Base-by-base conservation (phyloP, 2,797 vertebrate species). In the Smutsia gigantea region DNA sequence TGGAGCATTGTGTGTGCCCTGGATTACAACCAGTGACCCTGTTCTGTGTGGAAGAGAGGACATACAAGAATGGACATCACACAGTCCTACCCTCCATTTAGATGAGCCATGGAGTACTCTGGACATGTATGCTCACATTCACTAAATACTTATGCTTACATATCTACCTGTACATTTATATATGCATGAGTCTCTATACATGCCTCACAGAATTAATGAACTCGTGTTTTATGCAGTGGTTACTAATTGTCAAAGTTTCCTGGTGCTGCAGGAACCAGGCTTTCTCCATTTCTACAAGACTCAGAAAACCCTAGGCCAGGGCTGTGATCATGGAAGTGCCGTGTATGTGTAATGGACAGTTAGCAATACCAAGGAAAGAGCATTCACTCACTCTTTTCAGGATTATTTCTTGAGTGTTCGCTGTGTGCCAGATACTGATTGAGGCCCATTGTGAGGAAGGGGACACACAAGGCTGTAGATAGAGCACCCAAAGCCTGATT, bases 271-370 rank as follows among this genome's bases (percentile, higher is more conserved):
- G 18, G 12, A 46, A 10, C n/a, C n/a, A 79, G 11, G 42, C 2
- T 37, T 79, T 74, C 23, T 72, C 12, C 21, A 23, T 63, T 51
- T 72, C 63, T 42, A 14, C 49, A 68, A 10, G 29, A 5, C 7
- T 85, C 64, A 55, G 64, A 37, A 78, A 59, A 86, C 63, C 5
- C 3, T 29, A 37, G 31, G 23, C 18, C 29, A 69, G 5, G 25
- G 18, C 11, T 51, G 0, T 49, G 37, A 66, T 29, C 2, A 2
- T 12, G 0, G 29, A 42, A 75, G 12, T n/a, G n/a, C 11, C 12
- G 4, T 12, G 13, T 23, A 3, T 27, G 19, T 31, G 6, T 49
- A 46, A 23, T 23, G 63, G 37, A 88, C 7, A 4, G 7, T 66
- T 87, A 72, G 27, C 0, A 1, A 3, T 69, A 4, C 14, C 13